Percentiles rank a stretch among this genome's conserved stretches.
Conservation (phyloP, 2,113 vertebrate genomes). For the Petromus typicus region DNA sequence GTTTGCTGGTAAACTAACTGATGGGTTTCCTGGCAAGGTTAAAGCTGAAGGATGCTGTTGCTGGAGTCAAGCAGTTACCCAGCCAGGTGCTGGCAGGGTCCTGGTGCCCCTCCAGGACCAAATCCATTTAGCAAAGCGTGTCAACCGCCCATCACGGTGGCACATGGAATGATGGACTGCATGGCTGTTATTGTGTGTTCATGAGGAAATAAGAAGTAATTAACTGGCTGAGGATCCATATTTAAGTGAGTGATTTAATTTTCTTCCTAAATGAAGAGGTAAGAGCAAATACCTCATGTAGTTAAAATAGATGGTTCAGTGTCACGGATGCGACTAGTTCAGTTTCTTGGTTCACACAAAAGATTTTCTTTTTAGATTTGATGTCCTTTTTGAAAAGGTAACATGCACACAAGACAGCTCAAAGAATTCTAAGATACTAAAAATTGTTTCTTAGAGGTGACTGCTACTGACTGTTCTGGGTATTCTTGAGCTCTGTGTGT, state of each 20-base stretch:
- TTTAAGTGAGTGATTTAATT: conserved; percentile 33
- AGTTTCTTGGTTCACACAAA: background rate
- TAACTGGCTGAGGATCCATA: conserved; percentile 65
- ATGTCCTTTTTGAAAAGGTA: conserved; percentile 38
- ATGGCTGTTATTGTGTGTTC: conserved; percentile 57
- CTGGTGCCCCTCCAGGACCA: conserved; percentile 6
- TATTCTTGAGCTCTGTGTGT: background rate
- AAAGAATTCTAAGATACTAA: background rate
- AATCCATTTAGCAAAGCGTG: conserved; percentile 44
- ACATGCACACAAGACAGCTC: background rate
- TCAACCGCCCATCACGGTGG: background rate
- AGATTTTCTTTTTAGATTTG: conserved; percentile 47
- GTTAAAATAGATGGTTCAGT: background rate
- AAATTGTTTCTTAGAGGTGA: background rate
- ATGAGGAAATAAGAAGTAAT: conserved; percentile 60
- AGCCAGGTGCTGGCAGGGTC: background rate
- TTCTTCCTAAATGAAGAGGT: conserved; percentile 58
- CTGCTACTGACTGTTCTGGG: background rate
- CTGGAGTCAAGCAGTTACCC: background rate
- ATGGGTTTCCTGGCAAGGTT: conserved; percentile 58
- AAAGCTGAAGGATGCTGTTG: conserved; percentile 56
- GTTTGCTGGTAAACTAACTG: conserved; percentile 59
- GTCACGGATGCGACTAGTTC: background rate
- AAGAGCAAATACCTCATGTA: conserved; percentile 4
- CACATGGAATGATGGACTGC: conserved; percentile 5